Evolutionary conservation across 2,888 invertebrate genomes (phyloP), one percentile per base, ranked within the genome.

Genomic region (Pristionchus arcanus): DNA sequence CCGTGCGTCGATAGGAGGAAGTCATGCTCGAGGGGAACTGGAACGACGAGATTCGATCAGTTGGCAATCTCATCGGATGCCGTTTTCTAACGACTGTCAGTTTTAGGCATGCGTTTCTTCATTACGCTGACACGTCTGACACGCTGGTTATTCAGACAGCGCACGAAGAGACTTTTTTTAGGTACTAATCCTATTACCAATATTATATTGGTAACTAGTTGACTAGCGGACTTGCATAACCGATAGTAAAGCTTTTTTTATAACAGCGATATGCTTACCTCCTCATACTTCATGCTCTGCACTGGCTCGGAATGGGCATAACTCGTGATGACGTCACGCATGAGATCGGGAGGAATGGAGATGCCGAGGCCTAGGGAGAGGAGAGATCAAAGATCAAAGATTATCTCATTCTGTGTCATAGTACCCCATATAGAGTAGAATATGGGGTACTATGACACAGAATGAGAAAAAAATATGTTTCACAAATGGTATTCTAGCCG

Each of bases 271-370:
- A 19, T 34, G 16, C 77, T 37, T n/a, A 77, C 77, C 42, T 77
- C 77, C 31, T 77, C 77, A 31, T 77, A 77, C 77, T 77, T 77
- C 19, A 31, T 9, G 5, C 34, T 31, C 31, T 77, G 77, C 42
- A 77, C 77, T 25, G 77, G 77, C 19, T 84, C 84, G 31, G 53
- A 84, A 55, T 84, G 55, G 7, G 84, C 31, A 4, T 59, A 42
- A n/a, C 86, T 66, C n/a, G 37, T 86, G 87, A 87, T 71, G 77
- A 89, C 77, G 49, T 89, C 89, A 37, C 81, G 53, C 77, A 89
- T 77, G 37, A 89, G 81, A 25, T 89, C 77, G 3, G 77, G 81
- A n/a, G 89, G 89, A 89, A 89, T 89, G 31, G 89, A 59, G 53
- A 89, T 89, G 7, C 89, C 89, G 21, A 89, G 63, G 31, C 89